phyloP scores from a whole-genome alignment of 2,888 invertebrate species.

The Mimachlamys varia region DNA sequence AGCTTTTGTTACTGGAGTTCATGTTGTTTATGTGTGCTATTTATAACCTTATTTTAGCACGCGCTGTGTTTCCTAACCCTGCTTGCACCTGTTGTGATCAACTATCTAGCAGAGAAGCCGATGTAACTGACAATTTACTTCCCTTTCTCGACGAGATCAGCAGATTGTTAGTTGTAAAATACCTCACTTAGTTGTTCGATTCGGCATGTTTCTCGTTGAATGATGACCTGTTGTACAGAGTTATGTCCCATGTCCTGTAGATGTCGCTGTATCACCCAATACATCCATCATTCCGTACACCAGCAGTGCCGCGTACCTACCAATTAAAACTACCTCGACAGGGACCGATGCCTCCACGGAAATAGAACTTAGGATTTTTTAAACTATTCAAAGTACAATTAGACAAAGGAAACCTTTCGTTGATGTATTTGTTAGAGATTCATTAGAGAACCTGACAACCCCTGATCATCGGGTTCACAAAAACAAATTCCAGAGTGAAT shows the following conservation, averaged over 20 bases:
- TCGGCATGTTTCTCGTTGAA: not conserved
- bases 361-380: not conserved
- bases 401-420: not conserved
- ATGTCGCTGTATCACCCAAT: not conserved
- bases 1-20: not conserved
- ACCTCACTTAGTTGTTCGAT: not conserved
- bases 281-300: not conserved
- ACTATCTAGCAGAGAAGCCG: not conserved
- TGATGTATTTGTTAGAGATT: not conserved
- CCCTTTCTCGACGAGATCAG: not conserved
- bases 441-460: not conserved
- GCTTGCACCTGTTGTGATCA: not conserved
- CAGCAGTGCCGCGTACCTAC: conserved; percentile 13
- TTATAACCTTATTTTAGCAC: not conserved
- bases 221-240: not conserved
- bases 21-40: not conserved
- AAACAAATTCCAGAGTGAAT: not conserved
- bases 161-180: conserved; percentile 3
- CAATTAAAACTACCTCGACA: conserved; percentile 5
- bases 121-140: not conserved
- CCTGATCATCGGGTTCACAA: not conserved
- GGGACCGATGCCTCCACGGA: not conserved
- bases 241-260: conserved; percentile 28
- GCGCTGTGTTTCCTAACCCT: not conserved
- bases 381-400: not conserved